phyloP scores from a whole-genome alignment of 2,113 vertebrate species.

The Anoplopoma fimbria region DNA sequence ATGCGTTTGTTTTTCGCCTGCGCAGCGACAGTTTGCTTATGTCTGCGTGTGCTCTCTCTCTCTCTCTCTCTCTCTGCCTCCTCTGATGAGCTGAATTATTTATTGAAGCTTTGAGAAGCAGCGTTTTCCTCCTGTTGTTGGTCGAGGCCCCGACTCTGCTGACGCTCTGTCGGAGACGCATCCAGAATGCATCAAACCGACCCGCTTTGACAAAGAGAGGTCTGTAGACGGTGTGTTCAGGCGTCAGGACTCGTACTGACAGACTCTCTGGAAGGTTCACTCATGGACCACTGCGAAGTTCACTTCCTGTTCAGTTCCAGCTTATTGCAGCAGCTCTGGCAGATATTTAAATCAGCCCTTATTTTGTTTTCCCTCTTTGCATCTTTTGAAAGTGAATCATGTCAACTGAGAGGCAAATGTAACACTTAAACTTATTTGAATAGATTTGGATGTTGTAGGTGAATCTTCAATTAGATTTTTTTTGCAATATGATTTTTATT shows the following conservation, averaged over 20 bases:
- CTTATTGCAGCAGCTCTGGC: neutral
- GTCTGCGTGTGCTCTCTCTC: neutral
- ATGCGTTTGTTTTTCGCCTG: slow-evolving; percentile 32
- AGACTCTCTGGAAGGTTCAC: neutral
- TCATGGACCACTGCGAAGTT: neutral
- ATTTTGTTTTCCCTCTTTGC: neutral
- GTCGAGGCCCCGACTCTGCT: slow-evolving; percentile 38
- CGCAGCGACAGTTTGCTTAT: slow-evolving; percentile 14
- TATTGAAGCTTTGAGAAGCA: slow-evolving; percentile 38
- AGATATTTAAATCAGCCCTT: neutral
- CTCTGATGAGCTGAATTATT: slow-evolving; percentile 61
- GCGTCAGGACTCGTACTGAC: slow-evolving; percentile 6
- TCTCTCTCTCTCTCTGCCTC: neutral
- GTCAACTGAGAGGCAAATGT: neutral
- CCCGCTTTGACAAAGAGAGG: neutral
- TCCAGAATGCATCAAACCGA: neutral
- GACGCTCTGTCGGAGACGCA: slow-evolving; percentile 18
- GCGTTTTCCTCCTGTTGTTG: slow-evolving; percentile 12
- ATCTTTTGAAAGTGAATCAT: slow-evolving; percentile 1
- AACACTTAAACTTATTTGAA: neutral
- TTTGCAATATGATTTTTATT: neutral
- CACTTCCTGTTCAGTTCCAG: neutral
- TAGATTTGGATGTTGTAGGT: neutral
- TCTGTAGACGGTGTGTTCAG: neutral
- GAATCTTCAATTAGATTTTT: neutral